A percentile compares a stretch with the other conserved stretches of the same genome.
These are phyloP conservation scores for Drosophila kambysellisi DNA, from an alignment of 2,888 invertebrate genomes.

Conservation along the genomic window DNA sequence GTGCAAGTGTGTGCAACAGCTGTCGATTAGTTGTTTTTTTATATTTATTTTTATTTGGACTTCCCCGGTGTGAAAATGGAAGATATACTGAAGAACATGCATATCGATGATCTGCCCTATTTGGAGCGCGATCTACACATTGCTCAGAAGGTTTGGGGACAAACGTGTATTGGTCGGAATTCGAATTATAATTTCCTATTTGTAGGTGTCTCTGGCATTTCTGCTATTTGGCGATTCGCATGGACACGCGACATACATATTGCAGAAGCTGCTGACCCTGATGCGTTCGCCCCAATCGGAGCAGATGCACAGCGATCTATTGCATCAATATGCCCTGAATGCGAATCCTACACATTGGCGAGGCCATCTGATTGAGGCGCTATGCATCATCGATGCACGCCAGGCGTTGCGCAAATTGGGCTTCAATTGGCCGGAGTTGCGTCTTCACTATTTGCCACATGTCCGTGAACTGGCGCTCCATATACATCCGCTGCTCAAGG, in stretches of 20 bases:
- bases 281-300: slow-evolving; percentile 22
- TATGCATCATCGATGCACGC: slow-evolving; percentile 85
- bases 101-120: slow-evolving; percentile 80
- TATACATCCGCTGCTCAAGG: slow-evolving; percentile 85
- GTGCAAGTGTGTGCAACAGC: too few species aligned
- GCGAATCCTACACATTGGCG: slow-evolving; percentile 84
- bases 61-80: slow-evolving; percentile 48
- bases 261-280: slow-evolving; percentile 80
- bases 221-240: slow-evolving; percentile 80
- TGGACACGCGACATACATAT: slow-evolving; percentile 66
- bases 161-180: background rate
- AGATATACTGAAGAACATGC: slow-evolving; percentile 50
- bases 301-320: slow-evolving; percentile 49
- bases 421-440: slow-evolving; percentile 73
- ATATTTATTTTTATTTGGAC: slow-evolving; percentile 11
- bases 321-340: slow-evolving; percentile 76
- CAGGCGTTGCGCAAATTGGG: slow-evolving; percentile 84
- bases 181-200: background rate
- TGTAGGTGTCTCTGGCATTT: slow-evolving; percentile 81
- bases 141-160: slow-evolving; percentile 84
- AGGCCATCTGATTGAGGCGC: slow-evolving; percentile 86
- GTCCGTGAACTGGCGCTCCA: slow-evolving; percentile 79
- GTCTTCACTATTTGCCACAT: slow-evolving; percentile 83
- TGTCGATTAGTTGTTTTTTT: background rate
- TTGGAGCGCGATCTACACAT: slow-evolving; percentile 85